phyloP scores from a whole-genome alignment of 2,888 invertebrate genomes.

The Polydrusus pterygomalis region DNA sequence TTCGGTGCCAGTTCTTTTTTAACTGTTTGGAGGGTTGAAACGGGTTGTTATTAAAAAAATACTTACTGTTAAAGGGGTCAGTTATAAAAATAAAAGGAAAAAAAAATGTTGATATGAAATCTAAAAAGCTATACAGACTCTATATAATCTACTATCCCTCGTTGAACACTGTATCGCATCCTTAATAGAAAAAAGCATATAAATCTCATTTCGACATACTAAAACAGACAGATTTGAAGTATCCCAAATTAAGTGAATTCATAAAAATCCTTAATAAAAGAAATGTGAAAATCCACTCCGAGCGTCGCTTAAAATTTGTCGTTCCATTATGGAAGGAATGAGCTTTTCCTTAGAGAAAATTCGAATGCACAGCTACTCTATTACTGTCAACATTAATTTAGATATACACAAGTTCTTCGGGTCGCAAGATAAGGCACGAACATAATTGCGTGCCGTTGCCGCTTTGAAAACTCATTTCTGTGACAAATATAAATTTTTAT shows the following conservation, averaged over 20 bases:
- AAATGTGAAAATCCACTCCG: conserved; percentile 54
- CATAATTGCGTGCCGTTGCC: conserved; percentile 63
- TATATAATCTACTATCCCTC: too few species aligned
- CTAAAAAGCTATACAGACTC: neutral
- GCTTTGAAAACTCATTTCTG: conserved; percentile 59
- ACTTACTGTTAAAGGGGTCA: too few species aligned
- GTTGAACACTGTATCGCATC: neutral
- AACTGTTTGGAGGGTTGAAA: too few species aligned
- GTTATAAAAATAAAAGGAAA: too few species aligned
- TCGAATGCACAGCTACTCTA: conserved; percentile 59
- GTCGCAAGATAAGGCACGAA: conserved; percentile 62
- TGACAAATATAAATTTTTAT: conserved; percentile 61
- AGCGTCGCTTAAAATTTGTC: conserved; percentile 54
- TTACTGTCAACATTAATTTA: conserved; percentile 66
- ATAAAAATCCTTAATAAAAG: conserved; percentile 51
- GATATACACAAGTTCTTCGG: conserved; percentile 61
- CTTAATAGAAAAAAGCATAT: neutral
- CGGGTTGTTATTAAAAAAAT: too few species aligned
- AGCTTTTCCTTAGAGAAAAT: conserved; percentile 56
- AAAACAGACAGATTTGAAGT: conserved; percentile 32
- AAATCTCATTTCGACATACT: conserved; percentile 26
- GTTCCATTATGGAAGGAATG: conserved; percentile 52
- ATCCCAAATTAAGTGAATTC: conserved; percentile 46
- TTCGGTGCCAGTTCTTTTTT: too few species aligned
- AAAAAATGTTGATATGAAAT: too few species aligned